These are phyloP conservation scores for Xiphorhynchus erythropygius DNA, from an alignment of 2,797 vertebrate genomes.

Conservation along the genomic window DNA sequence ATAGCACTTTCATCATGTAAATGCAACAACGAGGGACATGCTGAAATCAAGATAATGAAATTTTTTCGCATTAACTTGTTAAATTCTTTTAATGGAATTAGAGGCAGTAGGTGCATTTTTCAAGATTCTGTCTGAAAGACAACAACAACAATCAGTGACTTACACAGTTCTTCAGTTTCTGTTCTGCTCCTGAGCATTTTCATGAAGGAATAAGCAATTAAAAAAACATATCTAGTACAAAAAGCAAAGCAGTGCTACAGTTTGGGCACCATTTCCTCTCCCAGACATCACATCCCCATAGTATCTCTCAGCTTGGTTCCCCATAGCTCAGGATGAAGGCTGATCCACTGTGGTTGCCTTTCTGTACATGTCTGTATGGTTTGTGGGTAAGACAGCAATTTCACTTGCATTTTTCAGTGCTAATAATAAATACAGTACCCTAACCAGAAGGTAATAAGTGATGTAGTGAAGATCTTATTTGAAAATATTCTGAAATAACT, in stretches of 20 bases:
- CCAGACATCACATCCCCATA: neutral
- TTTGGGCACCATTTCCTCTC: neutral
- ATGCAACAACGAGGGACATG: neutral
- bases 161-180: neutral
- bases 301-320: neutral
- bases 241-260: neutral
- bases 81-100: constrained; percentile 2
- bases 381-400: neutral
- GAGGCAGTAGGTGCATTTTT: neutral
- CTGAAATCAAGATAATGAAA: constrained; percentile 47
- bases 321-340: neutral
- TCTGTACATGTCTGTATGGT: neutral
- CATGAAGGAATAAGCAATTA: neutral
- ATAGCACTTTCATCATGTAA: constrained; percentile 19
- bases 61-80: constrained; percentile 34
- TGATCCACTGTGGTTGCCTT: neutral
- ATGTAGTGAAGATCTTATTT: neutral
- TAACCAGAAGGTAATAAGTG: neutral
- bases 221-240: neutral
- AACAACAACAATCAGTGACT: neutral
- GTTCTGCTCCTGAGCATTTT: neutral
- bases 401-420: neutral
- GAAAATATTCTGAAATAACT: neutral
- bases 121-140: neutral
- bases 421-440: neutral